Conservation (phyloP, 2,888 invertebrate species). For the Elysia crispata region DNA sequence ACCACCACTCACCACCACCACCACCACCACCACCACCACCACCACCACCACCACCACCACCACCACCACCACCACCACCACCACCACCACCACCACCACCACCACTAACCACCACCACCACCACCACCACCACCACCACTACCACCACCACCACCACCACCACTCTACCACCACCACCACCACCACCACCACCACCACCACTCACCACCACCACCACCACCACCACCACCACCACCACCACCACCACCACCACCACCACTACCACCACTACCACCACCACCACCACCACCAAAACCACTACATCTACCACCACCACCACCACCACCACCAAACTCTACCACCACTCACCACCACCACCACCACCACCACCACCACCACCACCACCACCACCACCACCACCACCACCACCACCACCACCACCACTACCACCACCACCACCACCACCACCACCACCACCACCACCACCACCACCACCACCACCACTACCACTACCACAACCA, state of each 20-base stretch:
- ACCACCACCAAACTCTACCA: too few relatives aligned
- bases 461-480: neutral
- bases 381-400: neutral
- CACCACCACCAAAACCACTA: too few relatives aligned
- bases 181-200: neutral
- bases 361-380: neutral
- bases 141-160: neutral
- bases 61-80: neutral
- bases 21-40: constrained; percentile 5
- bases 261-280: neutral
- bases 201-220: too few relatives aligned
- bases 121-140: neutral
- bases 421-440: constrained; percentile 5
- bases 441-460: neutral
- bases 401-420: constrained; percentile 10
- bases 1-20: too few relatives aligned
- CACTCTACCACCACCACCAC: neutral
- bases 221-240: neutral
- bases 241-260: neutral
- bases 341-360: too few relatives aligned
- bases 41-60: constrained; percentile 2
- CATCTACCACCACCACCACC: too few relatives aligned
- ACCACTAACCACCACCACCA: neutral
- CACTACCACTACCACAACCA: too few relatives aligned
- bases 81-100: neutral